Evolutionary conservation across 1,140 invertebrate species (phyloP).

Genomic region (Patella vulgata): DNA sequence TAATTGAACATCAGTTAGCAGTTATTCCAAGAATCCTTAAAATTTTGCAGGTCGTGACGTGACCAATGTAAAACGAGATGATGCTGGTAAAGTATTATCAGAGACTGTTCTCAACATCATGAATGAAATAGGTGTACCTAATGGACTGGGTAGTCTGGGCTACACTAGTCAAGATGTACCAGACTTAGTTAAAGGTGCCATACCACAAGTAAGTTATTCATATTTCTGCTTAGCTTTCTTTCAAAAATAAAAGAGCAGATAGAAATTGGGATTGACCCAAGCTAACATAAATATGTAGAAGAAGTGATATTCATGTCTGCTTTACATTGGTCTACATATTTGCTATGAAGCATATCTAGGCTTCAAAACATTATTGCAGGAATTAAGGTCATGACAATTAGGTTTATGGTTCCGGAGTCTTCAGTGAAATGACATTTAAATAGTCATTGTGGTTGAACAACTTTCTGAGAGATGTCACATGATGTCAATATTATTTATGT

Average conservation of each 20-base stretch:
- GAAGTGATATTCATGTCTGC: too few species aligned
- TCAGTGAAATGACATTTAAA: too few species aligned
- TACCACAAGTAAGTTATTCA: slow-evolving; percentile 77
- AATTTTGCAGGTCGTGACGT: slow-evolving; percentile 73
- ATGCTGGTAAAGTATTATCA: slow-evolving; percentile 80
- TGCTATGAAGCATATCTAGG: not conserved
- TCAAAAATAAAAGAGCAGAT: not conserved
- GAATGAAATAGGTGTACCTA: slow-evolving; percentile 81
- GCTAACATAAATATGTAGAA: not conserved
- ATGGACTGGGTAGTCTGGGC: slow-evolving; percentile 81
- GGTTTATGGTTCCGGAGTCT: too few species aligned
- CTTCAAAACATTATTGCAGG: not conserved
- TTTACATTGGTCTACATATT: not conserved
- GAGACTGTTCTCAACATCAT: slow-evolving; percentile 83
- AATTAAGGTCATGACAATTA: not conserved
- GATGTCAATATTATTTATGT: too few species aligned
- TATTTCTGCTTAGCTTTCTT: not conserved
- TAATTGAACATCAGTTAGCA: too few species aligned
- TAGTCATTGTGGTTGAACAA: too few species aligned
- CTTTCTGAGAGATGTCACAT: too few species aligned
- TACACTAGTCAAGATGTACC: slow-evolving; percentile 81
- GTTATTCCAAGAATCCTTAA: too few species aligned
- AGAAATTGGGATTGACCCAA: not conserved
- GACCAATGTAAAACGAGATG: slow-evolving; percentile 72
- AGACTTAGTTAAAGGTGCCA: slow-evolving; percentile 80